Evolutionary conservation across 2,797 vertebrate genomes (phyloP), one percentile per base, ranked within the genome.

Genomic region (Etheostoma perlongum): DNA sequence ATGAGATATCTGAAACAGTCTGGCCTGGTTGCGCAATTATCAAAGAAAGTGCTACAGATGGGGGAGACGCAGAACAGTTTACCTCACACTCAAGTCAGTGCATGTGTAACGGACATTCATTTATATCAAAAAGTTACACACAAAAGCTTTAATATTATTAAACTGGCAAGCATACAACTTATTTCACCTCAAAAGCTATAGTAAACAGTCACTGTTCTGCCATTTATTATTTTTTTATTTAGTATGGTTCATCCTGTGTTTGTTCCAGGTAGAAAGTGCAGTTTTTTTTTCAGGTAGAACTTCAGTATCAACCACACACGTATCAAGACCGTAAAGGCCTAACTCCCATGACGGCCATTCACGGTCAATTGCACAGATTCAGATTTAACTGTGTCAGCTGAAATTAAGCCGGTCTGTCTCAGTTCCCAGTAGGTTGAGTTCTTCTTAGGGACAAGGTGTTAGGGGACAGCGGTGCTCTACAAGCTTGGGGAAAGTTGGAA

Each of bases 321-420:
- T 23, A 23, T 23, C 21, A 73, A 72, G 51, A 42, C 25, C 0
- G 1, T 33, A 46, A 14, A 30, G 36, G 36, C 36, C 36, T 40
- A 44, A 51, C 30, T 51, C 52, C 71, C 64, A 42, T 18, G 16
- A 79, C 2, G 2, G 52, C 55, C 6, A 11, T 79, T 75, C 15
- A 10, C 27, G 60, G 57, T 36, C 65, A 69, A 21, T 25, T 49
- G 78, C 18, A 47, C 42, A 55, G 46, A 67, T 62, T 52, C 73
- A 48, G 49, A 30, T 30, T 30, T 1, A 60, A 6, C 48, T 47
- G 42, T 74, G 49, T 78, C 68, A 46, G 7, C 21, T 61, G 33
- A 21, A 69, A 71, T 67, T 62, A 21, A 84, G 68, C n/a, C 52
- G 19, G 55, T 72, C 80, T 72, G 55, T 47, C 67, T 78, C 53